Evolutionary conservation across 1,140 invertebrate species (phyloP), one percentile per base, ranked within the genome.

Genomic region (Leptopilina clavipes): DNA sequence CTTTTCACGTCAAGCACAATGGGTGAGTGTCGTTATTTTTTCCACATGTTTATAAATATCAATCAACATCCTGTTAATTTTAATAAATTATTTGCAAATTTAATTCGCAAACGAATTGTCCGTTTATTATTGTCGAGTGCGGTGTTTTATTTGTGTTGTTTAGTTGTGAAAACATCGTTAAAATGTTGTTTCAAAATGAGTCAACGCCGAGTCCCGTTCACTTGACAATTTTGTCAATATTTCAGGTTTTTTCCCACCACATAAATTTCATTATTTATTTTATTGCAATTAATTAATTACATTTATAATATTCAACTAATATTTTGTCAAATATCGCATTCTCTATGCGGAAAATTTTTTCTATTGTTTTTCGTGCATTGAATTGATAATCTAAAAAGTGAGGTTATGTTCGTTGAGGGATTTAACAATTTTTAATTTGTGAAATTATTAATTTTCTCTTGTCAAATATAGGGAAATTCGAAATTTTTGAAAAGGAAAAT

Each of bases 1-100:
- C 59, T 81, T 81, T 81, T 45, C 72, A 48, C 77, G 71, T 71
- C 40, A 71, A 65, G 56, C 79, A 76, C 74, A 48, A 81, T 81
- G 79, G 79, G 79, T 81, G 72, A 81, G 79, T 81, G 54, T 18
- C 19, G 54, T 44, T 11, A 31, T 45, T 14, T 81, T 40, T 73
- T 22, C 25, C 18, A 76, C 48, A 73, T 75, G 73, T 56, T 65
- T 12, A 45, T 3, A 17, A 74, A 2, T 76, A 81, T 78, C 74
- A 18, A 56, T 31, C 70, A 78, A 54, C 76, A 78, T 79, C 78
- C 44, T 22, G 5, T 44, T 19, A 22, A 11, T 48, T 56, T 52
- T 17, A 2, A 18, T 1, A 18, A 25, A 3, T 71, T 70, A n/a
- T 45, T 52, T n/a, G 12, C 70, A 78, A 73, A 48, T 11, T 70